Conservation (phyloP, 2,113 vertebrate genomes). For the Pelecanus crispus region DNA sequence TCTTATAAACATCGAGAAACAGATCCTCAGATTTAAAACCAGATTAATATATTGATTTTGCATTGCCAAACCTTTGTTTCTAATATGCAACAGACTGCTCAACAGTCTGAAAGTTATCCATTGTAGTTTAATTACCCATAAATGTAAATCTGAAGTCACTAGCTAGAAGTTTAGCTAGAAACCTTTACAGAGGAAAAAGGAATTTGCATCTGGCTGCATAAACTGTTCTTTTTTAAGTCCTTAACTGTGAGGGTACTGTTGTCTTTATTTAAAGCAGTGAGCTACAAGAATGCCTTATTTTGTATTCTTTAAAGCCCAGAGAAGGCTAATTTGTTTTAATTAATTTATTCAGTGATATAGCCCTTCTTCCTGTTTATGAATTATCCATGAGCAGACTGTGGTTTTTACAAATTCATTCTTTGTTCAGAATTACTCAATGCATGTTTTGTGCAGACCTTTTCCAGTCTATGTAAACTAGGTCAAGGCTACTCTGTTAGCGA, state of each 20-base stretch:
- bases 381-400: conserved; percentile 25
- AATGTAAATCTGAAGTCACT: background rate
- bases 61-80: background rate
- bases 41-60: background rate
- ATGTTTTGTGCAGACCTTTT: conserved; percentile 38
- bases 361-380: conserved; percentile 44
- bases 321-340: conserved; percentile 48
- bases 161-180: background rate
- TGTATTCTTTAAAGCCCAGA: conserved; percentile 27
- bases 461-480: conserved; percentile 19
- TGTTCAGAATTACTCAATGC: conserved; percentile 42
- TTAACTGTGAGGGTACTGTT: conserved; percentile 25
- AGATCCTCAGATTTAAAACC: background rate
- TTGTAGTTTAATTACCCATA: background rate
- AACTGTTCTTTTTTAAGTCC: background rate
- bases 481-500: background rate
- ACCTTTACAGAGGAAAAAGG: background rate
- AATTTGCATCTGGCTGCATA: conserved; percentile 2
- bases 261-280: conserved; percentile 27
- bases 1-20: background rate
- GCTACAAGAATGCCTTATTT: conserved; percentile 14
- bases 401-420: conserved; percentile 50
- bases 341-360: conserved; percentile 48
- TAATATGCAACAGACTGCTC: background rate
- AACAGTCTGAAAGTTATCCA: background rate